Conservation (phyloP, 2,888 invertebrate species). For the Colletes collaris region DNA sequence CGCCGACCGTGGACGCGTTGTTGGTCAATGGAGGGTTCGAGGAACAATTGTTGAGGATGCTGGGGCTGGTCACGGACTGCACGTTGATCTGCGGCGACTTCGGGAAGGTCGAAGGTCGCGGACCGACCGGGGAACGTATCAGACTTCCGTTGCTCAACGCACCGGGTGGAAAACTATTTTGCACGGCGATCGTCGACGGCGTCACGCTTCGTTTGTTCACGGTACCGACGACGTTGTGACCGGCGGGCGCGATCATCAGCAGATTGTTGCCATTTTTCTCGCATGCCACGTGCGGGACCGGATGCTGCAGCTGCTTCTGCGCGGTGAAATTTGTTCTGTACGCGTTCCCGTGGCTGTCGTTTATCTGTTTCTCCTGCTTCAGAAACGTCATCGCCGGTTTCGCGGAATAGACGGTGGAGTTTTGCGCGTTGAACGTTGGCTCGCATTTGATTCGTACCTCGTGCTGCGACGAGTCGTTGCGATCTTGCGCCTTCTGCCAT, state of each 20-base stretch:
- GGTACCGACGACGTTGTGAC: conserved; percentile 30
- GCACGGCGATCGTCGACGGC: conserved; percentile 37
- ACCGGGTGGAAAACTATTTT: conserved; percentile 32
- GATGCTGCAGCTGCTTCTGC: conserved; percentile 53
- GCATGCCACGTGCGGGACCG: conserved; percentile 76
- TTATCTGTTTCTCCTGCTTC: conserved; percentile 68
- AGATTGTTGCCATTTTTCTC: conserved; percentile 88
- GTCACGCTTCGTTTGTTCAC: conserved; percentile 29
- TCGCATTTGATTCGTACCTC: conserved; percentile 75
- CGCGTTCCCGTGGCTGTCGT: conserved; percentile 35
- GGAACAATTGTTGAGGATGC: conserved; percentile 42
- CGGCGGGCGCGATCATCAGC: conserved; percentile 87
- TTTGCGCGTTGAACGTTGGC: conserved; percentile 52
- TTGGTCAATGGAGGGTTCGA: conserved; percentile 30
- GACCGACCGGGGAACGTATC: conserved; percentile 26
- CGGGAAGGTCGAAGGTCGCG: conserved; percentile 48
- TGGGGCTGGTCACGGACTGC: conserved; percentile 37
- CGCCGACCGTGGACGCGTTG: conserved; percentile 18
- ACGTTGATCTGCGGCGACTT: conserved; percentile 61
- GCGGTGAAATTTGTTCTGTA: conserved; percentile 47
- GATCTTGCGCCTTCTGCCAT: conserved; percentile 89
- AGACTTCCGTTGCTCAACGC: conserved; percentile 52
- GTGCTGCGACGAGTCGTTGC: conserved; percentile 75
- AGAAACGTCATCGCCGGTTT: conserved; percentile 67
- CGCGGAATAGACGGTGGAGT: conserved; percentile 76